Evolutionary conservation across 2,113 vertebrate genomes (phyloP), one percentile per base, ranked within the genome.

Genomic region (Ictalurus punctatus): DNA sequence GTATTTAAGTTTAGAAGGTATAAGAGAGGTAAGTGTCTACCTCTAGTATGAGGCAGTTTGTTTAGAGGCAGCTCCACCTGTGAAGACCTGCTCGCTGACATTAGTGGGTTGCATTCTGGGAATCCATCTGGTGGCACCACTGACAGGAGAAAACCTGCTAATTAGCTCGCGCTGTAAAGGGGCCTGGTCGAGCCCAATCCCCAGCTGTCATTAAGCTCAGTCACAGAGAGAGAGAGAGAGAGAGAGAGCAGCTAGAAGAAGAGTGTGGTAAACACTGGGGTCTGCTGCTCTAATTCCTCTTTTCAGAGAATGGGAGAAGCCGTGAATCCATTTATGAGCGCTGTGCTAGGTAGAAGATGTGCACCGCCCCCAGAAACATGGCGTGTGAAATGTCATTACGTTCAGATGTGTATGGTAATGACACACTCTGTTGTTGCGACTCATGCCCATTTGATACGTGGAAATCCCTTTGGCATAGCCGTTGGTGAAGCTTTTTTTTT

Each of bases 161-260:
- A 95, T 96, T 95, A 96, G 94, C 90, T 94, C 89, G 92, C 90
- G 92, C 91, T 93, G 94, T 93, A 93, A 94, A 94, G 92, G 91
- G 93, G 92, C 90, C 89, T 86, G 87, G 91, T 89, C 71, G 85
- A 91, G 92, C 89, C 87, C 91, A 92, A 92, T 92, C 91, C 94
- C 91, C 93, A 92, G 95, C 93, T 94, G 93, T 94, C 94, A 94
- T 95, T 94, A 93, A 93, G 91, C 92, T 93, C 91, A 93, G 91
- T 92, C 89, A 61, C 86, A 92, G 90, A 93, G 92, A 92, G 91
- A 93, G 89, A 86, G 83, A 84, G 88, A 52, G 48, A 1, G 48
- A 10, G 17, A 13, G 34, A 71, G 89, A 16, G n/a, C 1, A 56
- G 54, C 6, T 12, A 44, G 25, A 83, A 63, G 67, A 84, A 84